phyloP scores from a whole-genome alignment of 2,888 invertebrate genomes.

The Lomographa bimaculata region DNA sequence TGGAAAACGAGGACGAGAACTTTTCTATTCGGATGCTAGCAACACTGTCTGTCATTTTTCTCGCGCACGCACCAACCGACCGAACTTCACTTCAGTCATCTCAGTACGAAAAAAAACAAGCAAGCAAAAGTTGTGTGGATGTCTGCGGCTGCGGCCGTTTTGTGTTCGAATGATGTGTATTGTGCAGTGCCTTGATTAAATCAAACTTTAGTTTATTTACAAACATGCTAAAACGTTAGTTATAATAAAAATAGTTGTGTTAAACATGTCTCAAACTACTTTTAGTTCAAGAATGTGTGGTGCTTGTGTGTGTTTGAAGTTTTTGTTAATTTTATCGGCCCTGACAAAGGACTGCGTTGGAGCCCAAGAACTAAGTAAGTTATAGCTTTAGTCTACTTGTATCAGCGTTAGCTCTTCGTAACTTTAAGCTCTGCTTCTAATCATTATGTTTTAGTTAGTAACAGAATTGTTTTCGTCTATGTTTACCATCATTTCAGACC shows the following conservation, averaged over 20 bases:
- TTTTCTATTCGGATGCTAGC: too few relatives aligned
- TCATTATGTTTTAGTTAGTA: too few relatives aligned
- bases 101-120: not conserved
- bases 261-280: slow-evolving; percentile 46
- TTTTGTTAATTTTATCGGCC: slow-evolving; percentile 65
- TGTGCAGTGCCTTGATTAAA: slow-evolving; percentile 20
- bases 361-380: slow-evolving; percentile 70
- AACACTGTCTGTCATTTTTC: too few relatives aligned
- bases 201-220: slow-evolving; percentile 22
- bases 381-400: too few relatives aligned
- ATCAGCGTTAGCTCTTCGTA: too few relatives aligned
- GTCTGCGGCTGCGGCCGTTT: slow-evolving; percentile 20
- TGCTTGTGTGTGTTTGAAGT: slow-evolving; percentile 60
- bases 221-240: slow-evolving; percentile 27
- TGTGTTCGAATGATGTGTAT: slow-evolving; percentile 19
- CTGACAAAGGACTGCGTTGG: slow-evolving; percentile 67
- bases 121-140: slow-evolving; percentile 13
- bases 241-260: slow-evolving; percentile 23
- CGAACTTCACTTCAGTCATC: too few relatives aligned
- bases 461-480: too few relatives aligned
- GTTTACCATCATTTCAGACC: too few relatives aligned
- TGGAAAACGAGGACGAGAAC: too few relatives aligned
- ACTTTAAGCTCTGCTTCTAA: too few relatives aligned
- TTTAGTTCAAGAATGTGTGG: slow-evolving; percentile 64
- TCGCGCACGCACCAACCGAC: not conserved